Evolutionary conservation across 2,888 invertebrate species (phyloP), one percentile per base, ranked within the genome.

Genomic region (Hydropsyche betteni): DNA sequence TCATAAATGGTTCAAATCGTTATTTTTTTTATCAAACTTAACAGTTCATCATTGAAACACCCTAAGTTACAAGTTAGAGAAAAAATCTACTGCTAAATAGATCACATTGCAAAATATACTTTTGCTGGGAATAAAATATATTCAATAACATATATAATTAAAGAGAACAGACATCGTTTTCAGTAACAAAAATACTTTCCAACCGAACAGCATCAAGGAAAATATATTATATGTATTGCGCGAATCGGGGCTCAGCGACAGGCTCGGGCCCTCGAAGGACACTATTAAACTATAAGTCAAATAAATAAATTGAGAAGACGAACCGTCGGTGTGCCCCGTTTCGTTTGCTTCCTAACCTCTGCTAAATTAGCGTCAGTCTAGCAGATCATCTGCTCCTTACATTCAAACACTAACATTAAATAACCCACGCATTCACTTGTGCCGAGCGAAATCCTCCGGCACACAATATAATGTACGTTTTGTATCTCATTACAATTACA

Each of bases 121-220:
- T 91, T 89, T 90, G 90, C 91, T 91, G 90, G 91, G 89, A 91
- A 91, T 91, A 91, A 91, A 91, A 91, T 91, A 91, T 91, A 91
- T 89, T 90, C 90, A 90, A 87, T 87, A 87, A 88, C 87, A 87
- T 88, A 86, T 44, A 44, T 87, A 87, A 86, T 88, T 87, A 88
- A 87, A 81, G 87, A 14, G 88, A 88, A 87, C 85, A 86, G 85
- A 86, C 87, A 85, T 86, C 85, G 83, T 82, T 74, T 74, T 52
- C 78, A 77, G 79, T 78, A 79, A 78, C 75, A 77, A 76, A 77
- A 79, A 76, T 79, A 76, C 76, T 76, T 50, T 75, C 73, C 76
- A 38, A 78, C 52, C 72, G 75, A 78, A 77, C 77, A 79, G 75
- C 77, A 74, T 64, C 44, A 71, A 76, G 76, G 75, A 78, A 77